A percentile compares a stretch with the other conserved stretches of the same genome.
These are phyloP conservation scores for Paramuricea clavata DNA, from an alignment of 92 coral and sea anemone genomes.

Conservation along the genomic window DNA sequence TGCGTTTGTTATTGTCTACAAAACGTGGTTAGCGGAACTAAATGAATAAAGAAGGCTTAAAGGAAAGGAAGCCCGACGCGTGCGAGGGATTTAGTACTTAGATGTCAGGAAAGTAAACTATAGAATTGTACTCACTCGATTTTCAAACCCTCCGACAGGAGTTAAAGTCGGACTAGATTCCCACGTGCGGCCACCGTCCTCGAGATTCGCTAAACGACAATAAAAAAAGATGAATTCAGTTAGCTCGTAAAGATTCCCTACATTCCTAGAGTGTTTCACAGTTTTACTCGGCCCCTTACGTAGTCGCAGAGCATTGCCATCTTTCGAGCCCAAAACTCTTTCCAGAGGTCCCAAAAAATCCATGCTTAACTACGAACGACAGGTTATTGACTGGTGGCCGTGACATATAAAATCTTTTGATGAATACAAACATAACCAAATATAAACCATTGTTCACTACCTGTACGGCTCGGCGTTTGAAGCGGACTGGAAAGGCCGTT, in stretches of 20 bases:
- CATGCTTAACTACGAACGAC: constrained; percentile 21
- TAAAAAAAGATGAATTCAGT: not conserved
- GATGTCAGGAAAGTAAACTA: not conserved
- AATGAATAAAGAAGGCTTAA: not conserved
- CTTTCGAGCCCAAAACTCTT: not conserved
- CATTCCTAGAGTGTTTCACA: not conserved
- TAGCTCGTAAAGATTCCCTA: not conserved
- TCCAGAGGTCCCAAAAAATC: constrained; percentile 28
- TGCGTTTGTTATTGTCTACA: constrained; percentile 32
- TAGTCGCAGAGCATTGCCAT: not conserved
- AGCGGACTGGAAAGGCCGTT: constrained; percentile 95
- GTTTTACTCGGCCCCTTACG: not conserved
- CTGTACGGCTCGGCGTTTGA: constrained; percentile 88
- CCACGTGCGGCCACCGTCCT: constrained; percentile 95
- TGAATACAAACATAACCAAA: constrained; percentile 36
- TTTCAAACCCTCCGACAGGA: constrained; percentile 36
- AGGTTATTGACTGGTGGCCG: constrained; percentile 34
- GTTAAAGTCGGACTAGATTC: constrained; percentile 68
- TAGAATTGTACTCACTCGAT: constrained; percentile 9
- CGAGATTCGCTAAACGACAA: constrained; percentile 78
- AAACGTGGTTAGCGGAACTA: constrained; percentile 30
- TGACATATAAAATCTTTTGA: not conserved
- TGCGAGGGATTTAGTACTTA: not conserved
- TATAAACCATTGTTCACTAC: constrained; percentile 70
- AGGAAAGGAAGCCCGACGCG: not conserved